Evolutionary conservation across 2,797 vertebrate species (phyloP).

Genomic region (Aeoliscus strigatus): DNA sequence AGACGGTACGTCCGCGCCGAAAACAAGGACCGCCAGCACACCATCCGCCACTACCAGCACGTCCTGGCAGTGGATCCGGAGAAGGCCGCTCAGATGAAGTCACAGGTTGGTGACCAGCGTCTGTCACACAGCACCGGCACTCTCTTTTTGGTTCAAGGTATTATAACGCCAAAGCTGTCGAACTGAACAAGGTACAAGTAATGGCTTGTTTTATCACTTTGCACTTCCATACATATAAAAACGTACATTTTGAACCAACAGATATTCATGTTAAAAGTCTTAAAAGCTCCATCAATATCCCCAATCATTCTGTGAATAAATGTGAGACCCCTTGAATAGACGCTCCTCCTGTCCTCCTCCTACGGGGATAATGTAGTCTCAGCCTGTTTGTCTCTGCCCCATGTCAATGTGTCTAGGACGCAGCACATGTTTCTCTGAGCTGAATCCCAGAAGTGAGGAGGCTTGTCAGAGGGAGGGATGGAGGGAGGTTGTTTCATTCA

Average conservation of each 20-base stretch:
- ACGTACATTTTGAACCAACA: no score
- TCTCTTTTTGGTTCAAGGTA: no score
- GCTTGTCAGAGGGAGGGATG: conserved; percentile 27
- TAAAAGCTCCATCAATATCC: no score
- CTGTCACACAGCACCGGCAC: no score
- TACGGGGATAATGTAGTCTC: conserved; percentile 49
- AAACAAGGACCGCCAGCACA: conserved; percentile 97
- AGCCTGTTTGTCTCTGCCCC: conserved; percentile 40
- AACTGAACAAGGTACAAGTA: no score
- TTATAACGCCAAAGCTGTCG: no score
- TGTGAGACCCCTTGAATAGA: conserved; percentile 27
- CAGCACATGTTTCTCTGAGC: conserved; percentile 42
- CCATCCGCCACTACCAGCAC: conserved; percentile 95
- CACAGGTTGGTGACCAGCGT: conserved; percentile 80
- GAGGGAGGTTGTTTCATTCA: conserved; percentile 44
- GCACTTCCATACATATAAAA: no score
- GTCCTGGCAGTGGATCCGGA: conserved; percentile 94
- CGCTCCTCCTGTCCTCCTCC: conserved; percentile 20
- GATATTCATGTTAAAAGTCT: no score
- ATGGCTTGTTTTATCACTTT: no score
- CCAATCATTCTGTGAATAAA: conserved; percentile 14
- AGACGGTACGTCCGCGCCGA: conserved; percentile 89
- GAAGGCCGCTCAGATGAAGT: conserved; percentile 98
- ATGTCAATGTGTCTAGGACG: conserved; percentile 54
- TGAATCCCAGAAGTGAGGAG: conserved; percentile 30